phyloP scores from a whole-genome alignment of 2,888 invertebrate genomes.

The Odontocolon sp. region DNA sequence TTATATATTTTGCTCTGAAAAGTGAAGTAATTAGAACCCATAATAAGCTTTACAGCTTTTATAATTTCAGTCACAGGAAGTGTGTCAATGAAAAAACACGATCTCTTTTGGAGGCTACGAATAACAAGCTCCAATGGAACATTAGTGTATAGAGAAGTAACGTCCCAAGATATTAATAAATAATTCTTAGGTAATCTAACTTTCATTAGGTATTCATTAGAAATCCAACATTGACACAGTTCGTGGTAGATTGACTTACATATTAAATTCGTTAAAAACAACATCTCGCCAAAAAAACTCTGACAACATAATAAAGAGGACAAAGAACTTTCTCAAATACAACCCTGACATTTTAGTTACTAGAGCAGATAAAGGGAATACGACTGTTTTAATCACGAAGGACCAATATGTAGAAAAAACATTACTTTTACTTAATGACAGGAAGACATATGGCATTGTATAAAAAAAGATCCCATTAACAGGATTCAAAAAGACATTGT shows the following conservation, averaged over 20 bases:
- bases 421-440: background rate
- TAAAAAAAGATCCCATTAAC: background rate
- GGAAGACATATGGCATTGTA: background rate
- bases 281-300: background rate
- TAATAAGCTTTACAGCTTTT: too few relatives aligned
- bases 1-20: too few relatives aligned
- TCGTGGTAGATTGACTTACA: background rate
- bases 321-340: background rate
- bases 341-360: conserved; percentile 13
- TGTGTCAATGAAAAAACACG: too few relatives aligned
- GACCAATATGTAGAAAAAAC: background rate
- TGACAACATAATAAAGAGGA: background rate
- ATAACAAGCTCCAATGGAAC: too few relatives aligned
- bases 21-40: too few relatives aligned
- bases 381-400: background rate
- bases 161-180: too few relatives aligned
- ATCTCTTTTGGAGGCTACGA: too few relatives aligned
- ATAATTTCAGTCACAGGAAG: too few relatives aligned
- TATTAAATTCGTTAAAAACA: background rate
- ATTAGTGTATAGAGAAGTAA: too few relatives aligned
- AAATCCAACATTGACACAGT: background rate
- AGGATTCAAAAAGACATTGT: background rate
- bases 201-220: too few relatives aligned
- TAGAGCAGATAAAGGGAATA: conserved; percentile 20
- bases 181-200: too few relatives aligned